Evolutionary conservation across 1,140 invertebrate species (phyloP).

Genomic region (Caerostris darwini): DNA sequence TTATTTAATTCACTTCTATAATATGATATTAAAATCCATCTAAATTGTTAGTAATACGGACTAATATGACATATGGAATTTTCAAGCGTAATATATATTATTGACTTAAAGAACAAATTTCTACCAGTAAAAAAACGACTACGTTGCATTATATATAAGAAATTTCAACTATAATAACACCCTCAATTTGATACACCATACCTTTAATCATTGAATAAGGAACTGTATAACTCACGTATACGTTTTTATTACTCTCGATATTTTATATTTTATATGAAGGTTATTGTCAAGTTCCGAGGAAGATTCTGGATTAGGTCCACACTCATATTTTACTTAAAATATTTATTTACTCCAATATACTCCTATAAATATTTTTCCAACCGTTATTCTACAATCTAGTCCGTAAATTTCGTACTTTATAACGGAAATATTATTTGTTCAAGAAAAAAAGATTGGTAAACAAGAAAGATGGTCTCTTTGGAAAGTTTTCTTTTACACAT

Average conservation of each 20-base stretch:
- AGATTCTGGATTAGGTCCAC: constrained; percentile 10
- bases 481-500: no score
- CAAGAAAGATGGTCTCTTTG: no score
- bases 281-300: background rate
- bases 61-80: background rate
- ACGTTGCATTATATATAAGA: no score
- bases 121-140: no score
- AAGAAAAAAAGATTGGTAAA: no score
- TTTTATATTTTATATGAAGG: constrained; percentile 10
- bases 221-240: background rate
- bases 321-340: constrained; percentile 18
- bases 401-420: no score
- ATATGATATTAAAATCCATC: no score
- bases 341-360: background rate
- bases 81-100: background rate
- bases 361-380: background rate
- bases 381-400: no score
- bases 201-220: background rate
- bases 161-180: background rate
- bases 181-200: background rate
- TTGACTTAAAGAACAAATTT: no score
- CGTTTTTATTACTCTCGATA: background rate
- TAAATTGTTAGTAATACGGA: no score
- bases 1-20: no score
- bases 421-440: no score